phyloP scores from a whole-genome alignment of 2,888 invertebrate genomes.

The Drosophila neotestacea region DNA sequence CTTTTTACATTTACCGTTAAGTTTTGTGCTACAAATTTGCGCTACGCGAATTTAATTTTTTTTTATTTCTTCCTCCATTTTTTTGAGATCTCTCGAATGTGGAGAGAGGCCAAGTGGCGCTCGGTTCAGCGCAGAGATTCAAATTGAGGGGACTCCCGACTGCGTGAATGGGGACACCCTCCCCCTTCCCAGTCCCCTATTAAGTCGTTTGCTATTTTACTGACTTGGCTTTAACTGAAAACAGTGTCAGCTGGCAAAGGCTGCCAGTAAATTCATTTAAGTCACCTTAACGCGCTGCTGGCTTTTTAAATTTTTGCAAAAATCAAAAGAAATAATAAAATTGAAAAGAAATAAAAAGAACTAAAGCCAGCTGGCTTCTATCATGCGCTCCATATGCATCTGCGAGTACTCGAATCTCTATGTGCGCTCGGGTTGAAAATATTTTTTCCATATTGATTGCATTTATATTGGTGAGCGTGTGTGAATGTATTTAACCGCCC shows the following conservation, averaged over 20 bases:
- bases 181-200: slow-evolving; percentile 4
- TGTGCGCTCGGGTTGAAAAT: slow-evolving; percentile 26
- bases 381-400: slow-evolving; percentile 42
- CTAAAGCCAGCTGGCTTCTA: slow-evolving; percentile 63
- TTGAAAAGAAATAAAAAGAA: slow-evolving; percentile 4
- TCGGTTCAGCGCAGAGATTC: slow-evolving; percentile 41
- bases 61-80: slow-evolving; percentile 11
- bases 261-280: slow-evolving; percentile 47
- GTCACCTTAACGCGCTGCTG: slow-evolving; percentile 21
- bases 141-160: slow-evolving; percentile 51
- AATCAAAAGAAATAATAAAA: slow-evolving; percentile 17
- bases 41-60: slow-evolving; percentile 43
- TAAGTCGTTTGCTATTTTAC: not conserved
- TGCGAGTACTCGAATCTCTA: slow-evolving; percentile 24
- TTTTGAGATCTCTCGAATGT: slow-evolving; percentile 7
- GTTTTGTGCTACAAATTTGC: slow-evolving; percentile 62
- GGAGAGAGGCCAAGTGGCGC: slow-evolving; percentile 36
- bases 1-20: slow-evolving; percentile 74
- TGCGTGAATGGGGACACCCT: slow-evolving; percentile 47
- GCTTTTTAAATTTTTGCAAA: slow-evolving; percentile 29
- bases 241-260: slow-evolving; percentile 27
- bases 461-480: slow-evolving; percentile 24
- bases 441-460: slow-evolving; percentile 36
- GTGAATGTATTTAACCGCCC: slow-evolving; percentile 11
- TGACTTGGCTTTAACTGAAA: slow-evolving; percentile 21